A percentile compares a stretch with the other conserved stretches of the same genome.
phyloP scores from a whole-genome alignment of 2,113 vertebrate genomes.

The Dissostichus mawsoni region DNA sequence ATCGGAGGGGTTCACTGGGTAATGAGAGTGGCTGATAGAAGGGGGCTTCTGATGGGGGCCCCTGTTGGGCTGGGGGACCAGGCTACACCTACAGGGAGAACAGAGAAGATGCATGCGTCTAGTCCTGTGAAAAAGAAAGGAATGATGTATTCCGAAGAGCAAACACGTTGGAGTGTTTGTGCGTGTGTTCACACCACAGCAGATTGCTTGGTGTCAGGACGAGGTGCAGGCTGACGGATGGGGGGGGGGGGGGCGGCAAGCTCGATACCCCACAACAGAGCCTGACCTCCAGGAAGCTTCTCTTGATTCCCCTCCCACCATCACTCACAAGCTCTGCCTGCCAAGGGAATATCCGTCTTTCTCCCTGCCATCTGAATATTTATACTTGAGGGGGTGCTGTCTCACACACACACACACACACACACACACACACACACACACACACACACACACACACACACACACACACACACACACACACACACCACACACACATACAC shows the following conservation, averaged over 20 bases:
- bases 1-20: constrained; percentile 74
- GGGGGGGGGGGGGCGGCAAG: constrained; percentile 75
- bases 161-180: constrained; percentile 29
- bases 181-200: constrained; percentile 30
- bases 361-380: constrained; percentile 71
- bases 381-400: constrained; percentile 65
- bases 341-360: constrained; percentile 68
- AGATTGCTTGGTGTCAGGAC: constrained; percentile 59
- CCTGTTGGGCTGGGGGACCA: constrained; percentile 43
- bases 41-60: constrained; percentile 57
- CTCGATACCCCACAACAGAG: constrained; percentile 54
- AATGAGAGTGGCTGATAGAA: constrained; percentile 76
- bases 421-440: constrained; percentile 3
- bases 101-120: constrained; percentile 15
- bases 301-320: constrained; percentile 1
- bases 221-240: constrained; percentile 66
- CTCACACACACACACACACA: constrained; percentile 26
- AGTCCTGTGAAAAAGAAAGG: constrained; percentile 33
- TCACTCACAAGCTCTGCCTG: constrained; percentile 47
- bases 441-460: constrained; percentile 1
- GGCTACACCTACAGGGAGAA: constrained; percentile 18
- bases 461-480: constrained; percentile 6
- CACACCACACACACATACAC: constrained; percentile 10
- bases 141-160: constrained; percentile 22
- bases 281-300: constrained; percentile 47